These are phyloP conservation scores for Campylorhamphus procurvoides DNA, from an alignment of 2,113 vertebrate genomes.

Conservation along the genomic window DNA sequence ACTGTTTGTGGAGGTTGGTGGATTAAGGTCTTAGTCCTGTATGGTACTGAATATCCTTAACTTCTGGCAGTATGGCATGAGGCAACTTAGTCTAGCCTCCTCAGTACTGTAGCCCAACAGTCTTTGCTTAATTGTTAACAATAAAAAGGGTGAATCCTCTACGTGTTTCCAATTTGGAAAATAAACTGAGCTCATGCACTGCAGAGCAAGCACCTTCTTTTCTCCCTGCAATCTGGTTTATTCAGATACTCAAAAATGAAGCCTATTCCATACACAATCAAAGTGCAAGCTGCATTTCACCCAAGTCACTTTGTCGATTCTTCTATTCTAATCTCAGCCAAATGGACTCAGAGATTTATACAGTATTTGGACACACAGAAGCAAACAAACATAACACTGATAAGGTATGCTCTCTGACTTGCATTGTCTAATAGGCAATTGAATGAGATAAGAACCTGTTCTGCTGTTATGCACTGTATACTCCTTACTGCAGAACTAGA, in stretches of 20 bases:
- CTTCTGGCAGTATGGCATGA: background rate
- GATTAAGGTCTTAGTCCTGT: background rate
- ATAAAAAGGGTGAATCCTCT: background rate
- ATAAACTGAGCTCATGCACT: background rate
- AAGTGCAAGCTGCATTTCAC: slow-evolving; percentile 36
- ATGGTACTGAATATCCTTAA: background rate
- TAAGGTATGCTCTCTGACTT: slow-evolving; percentile 11
- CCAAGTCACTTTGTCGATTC: slow-evolving; percentile 20
- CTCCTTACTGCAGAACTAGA: background rate
- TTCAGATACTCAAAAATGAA: slow-evolving; percentile 33
- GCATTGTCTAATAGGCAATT: background rate
- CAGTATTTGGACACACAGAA: background rate
- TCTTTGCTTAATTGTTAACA: background rate
- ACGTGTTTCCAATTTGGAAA: background rate
- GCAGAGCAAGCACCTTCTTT: background rate
- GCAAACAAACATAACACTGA: slow-evolving; percentile 13
- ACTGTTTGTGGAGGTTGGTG: background rate
- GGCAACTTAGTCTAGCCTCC: background rate
- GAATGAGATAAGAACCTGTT: slow-evolving; percentile 18
- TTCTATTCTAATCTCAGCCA: slow-evolving; percentile 28
- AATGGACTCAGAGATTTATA: slow-evolving; percentile 13
- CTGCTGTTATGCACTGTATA: background rate
- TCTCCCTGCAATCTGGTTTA: background rate
- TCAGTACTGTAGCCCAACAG: background rate
- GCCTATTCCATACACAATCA: background rate